Evolutionary conservation across 2,888 invertebrate species (phyloP), one percentile per base, ranked within the genome.

Genomic region (Clanis bilineata): DNA sequence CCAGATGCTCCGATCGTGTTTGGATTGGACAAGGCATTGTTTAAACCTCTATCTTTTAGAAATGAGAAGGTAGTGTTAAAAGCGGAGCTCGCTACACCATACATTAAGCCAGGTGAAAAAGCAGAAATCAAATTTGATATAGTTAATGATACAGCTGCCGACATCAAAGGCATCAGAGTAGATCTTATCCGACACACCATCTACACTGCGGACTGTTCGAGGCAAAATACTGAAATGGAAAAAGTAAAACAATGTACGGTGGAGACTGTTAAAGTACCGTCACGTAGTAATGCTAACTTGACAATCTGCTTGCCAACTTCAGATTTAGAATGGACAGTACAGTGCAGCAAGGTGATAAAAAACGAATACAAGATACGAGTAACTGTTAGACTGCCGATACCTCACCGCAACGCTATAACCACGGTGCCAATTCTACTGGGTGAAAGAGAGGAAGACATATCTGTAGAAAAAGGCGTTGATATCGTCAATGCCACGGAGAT

Each of bases 391-490:
- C 43, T 68, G 10, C 64, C 68, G 10, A 2, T 58, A 23, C 66
- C 68, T 2, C 58, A 68, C 22, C n/a, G 38, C 0, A 64, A 66
- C 57, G 61, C 55, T n/a, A 15, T 1, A 1, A 58, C 60, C 7
- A 62, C 64, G 18, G 38, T 66, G 39, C 61, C 63, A 10, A 58
- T 68, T n/a, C 28, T 41, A 18, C 60, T 68, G 23, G 68, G 68
- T 10, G 12, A 21, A 12, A 56, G 22, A 15, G 32, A 23, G 62
- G 67, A 41, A 59, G 58, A 36, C 0, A 69, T 70, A 18, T 55
- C 43, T 1, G 66, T 66, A 32, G 23, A 18, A 3, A 18, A 66
- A 12, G 43, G 57, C 39, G n/a, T 68, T 0, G 64, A 63, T 21
- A 68, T 70, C 38, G 63, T 38, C 18, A 70, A 64, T 9, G 21